These are phyloP conservation scores for Thunnus albacares DNA, from an alignment of 2,797 vertebrate species.

Conservation along the genomic window DNA sequence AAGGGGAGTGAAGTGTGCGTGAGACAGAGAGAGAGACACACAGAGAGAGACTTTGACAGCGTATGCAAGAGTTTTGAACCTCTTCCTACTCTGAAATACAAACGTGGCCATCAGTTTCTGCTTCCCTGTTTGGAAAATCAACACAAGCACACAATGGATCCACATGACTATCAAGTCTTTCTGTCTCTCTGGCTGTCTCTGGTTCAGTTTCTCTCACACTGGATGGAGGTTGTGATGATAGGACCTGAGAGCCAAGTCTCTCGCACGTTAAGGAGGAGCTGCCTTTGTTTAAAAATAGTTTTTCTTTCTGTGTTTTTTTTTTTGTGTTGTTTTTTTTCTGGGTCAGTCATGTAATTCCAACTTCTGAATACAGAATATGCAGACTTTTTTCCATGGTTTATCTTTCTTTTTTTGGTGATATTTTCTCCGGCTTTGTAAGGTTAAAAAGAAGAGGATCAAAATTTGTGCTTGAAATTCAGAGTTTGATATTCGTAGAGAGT, in stretches of 20 bases:
- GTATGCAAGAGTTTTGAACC: conserved; percentile 33
- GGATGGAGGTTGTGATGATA: conserved; percentile 64
- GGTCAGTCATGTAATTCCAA: conserved; percentile 69
- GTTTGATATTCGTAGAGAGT: conserved; percentile 81
- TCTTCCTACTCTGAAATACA: conserved; percentile 25
- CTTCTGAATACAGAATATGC: conserved; percentile 81
- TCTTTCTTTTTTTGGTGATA: conserved; percentile 59
- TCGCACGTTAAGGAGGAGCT: conserved; percentile 69
- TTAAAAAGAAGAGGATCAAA: conserved; percentile 74
- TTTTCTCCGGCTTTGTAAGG: conserved; percentile 69
- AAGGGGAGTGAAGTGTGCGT: conserved; percentile 40
- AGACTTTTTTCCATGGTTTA: conserved; percentile 71
- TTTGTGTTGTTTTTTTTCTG: not conserved
- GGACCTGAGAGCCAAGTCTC: conserved; percentile 69
- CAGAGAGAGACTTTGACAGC: conserved; percentile 60
- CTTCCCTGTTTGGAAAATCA: conserved; percentile 48
- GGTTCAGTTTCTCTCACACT: conserved; percentile 59
- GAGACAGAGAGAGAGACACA: conserved; percentile 54
- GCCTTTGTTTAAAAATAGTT: conserved; percentile 63
- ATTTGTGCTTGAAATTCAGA: conserved; percentile 77
- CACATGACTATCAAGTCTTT: conserved; percentile 54
- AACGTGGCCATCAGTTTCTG: conserved; percentile 41
- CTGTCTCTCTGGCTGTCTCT: conserved; percentile 64
- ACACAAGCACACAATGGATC: conserved; percentile 50
- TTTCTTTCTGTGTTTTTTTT: not conserved